Evolutionary conservation across 2,888 invertebrate species (phyloP).

Genomic region (Achlya flavicornis): DNA sequence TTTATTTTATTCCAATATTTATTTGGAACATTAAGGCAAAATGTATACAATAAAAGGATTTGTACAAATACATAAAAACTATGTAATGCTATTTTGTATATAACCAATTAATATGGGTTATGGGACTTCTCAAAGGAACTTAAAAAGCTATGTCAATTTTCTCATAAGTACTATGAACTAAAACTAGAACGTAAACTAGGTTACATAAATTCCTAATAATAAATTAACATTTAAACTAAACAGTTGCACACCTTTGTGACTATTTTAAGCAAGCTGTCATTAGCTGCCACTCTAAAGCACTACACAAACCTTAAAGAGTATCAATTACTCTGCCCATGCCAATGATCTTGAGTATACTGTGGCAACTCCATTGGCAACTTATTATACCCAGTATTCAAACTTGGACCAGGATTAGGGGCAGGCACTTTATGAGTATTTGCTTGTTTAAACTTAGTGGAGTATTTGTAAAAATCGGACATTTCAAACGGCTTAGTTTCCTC

Average conservation of each 20-base stretch:
- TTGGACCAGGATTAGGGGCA: slow-evolving; percentile 53
- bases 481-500: slow-evolving; percentile 98
- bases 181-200: not conserved
- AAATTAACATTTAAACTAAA: slow-evolving; percentile 3
- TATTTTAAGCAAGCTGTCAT: not conserved
- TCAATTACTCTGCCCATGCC: slow-evolving; percentile 69
- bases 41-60: not conserved
- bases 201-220: slow-evolving; percentile 3
- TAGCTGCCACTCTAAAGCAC: not conserved
- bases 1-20: not conserved
- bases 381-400: slow-evolving; percentile 58
- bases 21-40: not conserved
- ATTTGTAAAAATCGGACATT: slow-evolving; percentile 99
- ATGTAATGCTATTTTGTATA: not conserved
- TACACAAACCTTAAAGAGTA: not conserved
- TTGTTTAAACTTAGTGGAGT: slow-evolving; percentile 96
- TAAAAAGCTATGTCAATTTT: not conserved
- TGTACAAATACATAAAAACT: slow-evolving; percentile 6
- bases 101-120: not conserved
- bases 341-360: slow-evolving; percentile 70
- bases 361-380: slow-evolving; percentile 76
- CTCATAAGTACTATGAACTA: slow-evolving; percentile 2
- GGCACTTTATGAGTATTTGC: slow-evolving; percentile 60
- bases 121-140: not conserved
- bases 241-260: not conserved